phyloP scores from a whole-genome alignment of 2,797 vertebrate species.

The Peromyscus eremicus region DNA sequence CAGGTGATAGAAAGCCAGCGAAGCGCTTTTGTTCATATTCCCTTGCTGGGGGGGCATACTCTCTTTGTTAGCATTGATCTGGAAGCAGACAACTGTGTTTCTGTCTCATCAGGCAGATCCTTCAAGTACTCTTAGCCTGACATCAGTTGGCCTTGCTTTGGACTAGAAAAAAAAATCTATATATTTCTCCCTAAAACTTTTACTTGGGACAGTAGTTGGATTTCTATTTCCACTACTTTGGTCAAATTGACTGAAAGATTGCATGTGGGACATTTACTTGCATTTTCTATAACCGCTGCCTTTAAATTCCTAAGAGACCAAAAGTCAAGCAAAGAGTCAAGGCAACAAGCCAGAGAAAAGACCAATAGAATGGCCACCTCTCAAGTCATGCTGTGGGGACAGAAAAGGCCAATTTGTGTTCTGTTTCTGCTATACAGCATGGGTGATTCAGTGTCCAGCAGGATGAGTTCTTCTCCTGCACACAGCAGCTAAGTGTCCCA shows the following conservation, averaged over 20 bases:
- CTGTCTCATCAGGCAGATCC: neutral
- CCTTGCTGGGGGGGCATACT: constrained; percentile 40
- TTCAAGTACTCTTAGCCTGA: constrained; percentile 24
- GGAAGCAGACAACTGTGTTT: neutral
- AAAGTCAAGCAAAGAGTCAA: neutral
- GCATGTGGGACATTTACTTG: neutral
- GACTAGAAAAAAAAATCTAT: constrained; percentile 44
- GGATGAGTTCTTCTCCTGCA: neutral
- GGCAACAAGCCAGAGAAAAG: neutral
- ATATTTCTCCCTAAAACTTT: constrained; percentile 68
- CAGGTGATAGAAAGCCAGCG: constrained; percentile 81
- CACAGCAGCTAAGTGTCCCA: neutral
- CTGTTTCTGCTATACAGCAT: neutral
- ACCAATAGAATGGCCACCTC: neutral
- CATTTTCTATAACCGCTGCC: neutral
- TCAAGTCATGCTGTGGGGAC: neutral
- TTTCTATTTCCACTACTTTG: constrained; percentile 22
- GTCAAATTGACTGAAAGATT: constrained; percentile 35
- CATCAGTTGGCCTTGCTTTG: constrained; percentile 32
- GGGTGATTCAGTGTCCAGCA: neutral
- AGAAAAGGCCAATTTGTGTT: neutral
- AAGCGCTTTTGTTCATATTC: constrained; percentile 64
- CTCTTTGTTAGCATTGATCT: constrained; percentile 51
- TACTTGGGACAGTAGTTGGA: constrained; percentile 31
- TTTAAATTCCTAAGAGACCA: constrained; percentile 20